Percentiles rank a stretch among this genome's conserved stretches.
Conservation (phyloP, 2,797 vertebrate genomes). For the Adelosebastes latens region DNA sequence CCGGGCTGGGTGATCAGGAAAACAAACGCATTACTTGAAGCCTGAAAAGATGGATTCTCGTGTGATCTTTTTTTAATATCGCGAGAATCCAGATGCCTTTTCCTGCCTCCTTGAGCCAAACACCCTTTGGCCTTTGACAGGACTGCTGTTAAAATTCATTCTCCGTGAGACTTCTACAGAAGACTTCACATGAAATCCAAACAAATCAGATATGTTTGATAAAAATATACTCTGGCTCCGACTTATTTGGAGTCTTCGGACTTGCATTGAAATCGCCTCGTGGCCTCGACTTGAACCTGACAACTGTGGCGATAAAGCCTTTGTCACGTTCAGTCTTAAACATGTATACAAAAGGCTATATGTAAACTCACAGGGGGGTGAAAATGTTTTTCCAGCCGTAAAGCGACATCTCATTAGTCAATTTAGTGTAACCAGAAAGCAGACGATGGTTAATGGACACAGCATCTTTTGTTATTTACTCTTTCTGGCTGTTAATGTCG, state of each 20-base stretch:
- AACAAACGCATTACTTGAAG: too few species aligned
- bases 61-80: too few species aligned
- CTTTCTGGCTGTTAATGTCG: constrained; percentile 57
- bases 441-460: constrained; percentile 50
- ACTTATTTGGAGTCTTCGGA: fast-evolving
- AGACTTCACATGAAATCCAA: background rate
- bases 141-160: too few species aligned
- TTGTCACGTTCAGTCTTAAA: background rate
- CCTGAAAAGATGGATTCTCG: too few species aligned
- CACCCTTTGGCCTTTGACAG: too few species aligned
- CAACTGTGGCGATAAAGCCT: background rate
- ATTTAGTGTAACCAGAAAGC: constrained; percentile 42
- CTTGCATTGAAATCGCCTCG: background rate
- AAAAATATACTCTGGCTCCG: background rate
- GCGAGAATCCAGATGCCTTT: too few species aligned
- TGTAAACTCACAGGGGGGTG: background rate
- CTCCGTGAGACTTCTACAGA: background rate
- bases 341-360: background rate
- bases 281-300: background rate
- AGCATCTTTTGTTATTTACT: constrained; percentile 69
- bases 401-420: constrained; percentile 48
- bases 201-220: background rate
- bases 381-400: constrained; percentile 29
- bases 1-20: too few species aligned
- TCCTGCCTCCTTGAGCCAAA: too few species aligned